Base-by-base conservation (phyloP, 2,888 invertebrate genomes). In the Schrankia costaestrigalis region DNA sequence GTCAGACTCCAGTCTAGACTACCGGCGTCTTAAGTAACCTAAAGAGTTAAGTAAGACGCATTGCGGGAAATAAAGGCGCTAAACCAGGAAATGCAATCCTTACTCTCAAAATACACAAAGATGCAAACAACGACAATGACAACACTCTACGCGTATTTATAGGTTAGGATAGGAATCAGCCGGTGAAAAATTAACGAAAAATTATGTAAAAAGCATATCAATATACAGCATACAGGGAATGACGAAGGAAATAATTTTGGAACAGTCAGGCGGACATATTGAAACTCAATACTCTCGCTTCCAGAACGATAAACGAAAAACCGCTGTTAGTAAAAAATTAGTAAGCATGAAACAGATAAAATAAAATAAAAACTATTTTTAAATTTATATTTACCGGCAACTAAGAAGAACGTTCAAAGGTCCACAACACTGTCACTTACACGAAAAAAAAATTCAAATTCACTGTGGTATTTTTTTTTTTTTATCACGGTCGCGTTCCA, bases 361-460 rank as follows among this genome's bases (percentile, higher is more conserved):
- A 56, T 61, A 62, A 60, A 57, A 52, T 64, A 55, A 66, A 66
- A 71, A 46, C 23, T 21, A 21, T 29, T 11, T 43, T 42, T 45
- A 61, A 50, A 43, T 44, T 36, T 33, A 42, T 65, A 72, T 65
- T 79, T 83, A 86, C 86, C 86, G 84, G 77, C 78, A 76, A 71
- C 74, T 71, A 72, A 69, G 65, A 66, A 67, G 48, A 63, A 65
- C 64, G 66, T 67, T 74, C 65, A 66, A 70, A 67, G 68, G 72
- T 68, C 60, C 68, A 80, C 81, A 81, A 78, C 84, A 84, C 82
- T 78, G 51, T 73, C 84, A 84, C 84, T 82, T 54, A 57, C 80
- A 79, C 78, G 73, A 60, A 60, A 67, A 53, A 35, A 34, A 47
- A 68, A 62, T 67, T 64, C 58, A 52, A 64, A 72, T 70, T 65